These are phyloP conservation scores for Emys orbicularis DNA, from an alignment of 2,797 vertebrate genomes.

Conservation along the genomic window DNA sequence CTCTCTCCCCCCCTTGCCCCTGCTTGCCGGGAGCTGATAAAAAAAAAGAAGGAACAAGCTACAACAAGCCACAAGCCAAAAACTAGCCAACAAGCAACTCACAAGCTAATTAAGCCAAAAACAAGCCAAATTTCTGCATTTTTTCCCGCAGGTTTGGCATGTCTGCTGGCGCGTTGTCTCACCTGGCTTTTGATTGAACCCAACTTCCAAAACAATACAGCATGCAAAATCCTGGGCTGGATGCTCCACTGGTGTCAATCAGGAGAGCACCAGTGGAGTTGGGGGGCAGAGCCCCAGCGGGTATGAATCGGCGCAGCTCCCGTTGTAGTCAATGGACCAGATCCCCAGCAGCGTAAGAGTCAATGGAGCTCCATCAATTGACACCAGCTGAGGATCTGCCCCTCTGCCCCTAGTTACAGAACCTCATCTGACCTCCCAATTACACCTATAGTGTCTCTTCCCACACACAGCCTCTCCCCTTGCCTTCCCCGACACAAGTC, in stretches of 20 bases:
- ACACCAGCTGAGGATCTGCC: not conserved
- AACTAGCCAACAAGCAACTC: too few relatives aligned
- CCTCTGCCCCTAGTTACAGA: not conserved
- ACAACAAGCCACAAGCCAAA: too few relatives aligned
- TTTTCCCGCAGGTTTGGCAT: too few relatives aligned
- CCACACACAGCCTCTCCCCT: too few relatives aligned
- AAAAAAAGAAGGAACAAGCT: too few relatives aligned
- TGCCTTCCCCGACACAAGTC: not conserved
- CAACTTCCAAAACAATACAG: not conserved
- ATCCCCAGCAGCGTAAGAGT: not conserved
- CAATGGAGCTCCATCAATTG: not conserved
- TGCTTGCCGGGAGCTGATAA: too few relatives aligned
- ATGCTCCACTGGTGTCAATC: not conserved
- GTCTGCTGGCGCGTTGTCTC: too few relatives aligned
- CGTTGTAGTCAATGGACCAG: not conserved
- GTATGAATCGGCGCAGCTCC: not conserved
- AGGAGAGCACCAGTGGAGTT: not conserved
- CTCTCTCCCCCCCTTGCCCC: too few relatives aligned
- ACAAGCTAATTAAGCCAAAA: too few relatives aligned
- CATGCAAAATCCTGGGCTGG: accelerated
- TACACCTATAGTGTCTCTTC: not conserved
- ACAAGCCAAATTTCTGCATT: too few relatives aligned
- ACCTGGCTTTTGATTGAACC: not conserved
- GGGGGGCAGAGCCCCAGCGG: not conserved
- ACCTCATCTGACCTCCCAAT: not conserved